Evolutionary conservation across 2,888 invertebrate genomes (phyloP).

Genomic region (Xylocampa areola): DNA sequence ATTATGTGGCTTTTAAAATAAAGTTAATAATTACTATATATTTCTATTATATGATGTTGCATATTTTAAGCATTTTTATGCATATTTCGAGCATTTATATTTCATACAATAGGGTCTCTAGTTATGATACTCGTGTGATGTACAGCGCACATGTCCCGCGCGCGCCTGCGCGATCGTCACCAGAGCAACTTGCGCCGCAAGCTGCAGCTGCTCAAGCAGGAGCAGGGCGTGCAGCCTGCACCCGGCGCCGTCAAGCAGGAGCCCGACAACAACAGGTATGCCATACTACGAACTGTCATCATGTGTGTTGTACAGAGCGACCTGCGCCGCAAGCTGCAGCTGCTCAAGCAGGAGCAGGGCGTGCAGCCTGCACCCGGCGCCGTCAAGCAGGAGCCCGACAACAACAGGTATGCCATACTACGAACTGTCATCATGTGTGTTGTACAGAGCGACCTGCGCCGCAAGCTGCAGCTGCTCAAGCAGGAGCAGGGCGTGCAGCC

Average conservation of each 20-base stretch:
- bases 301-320: no score
- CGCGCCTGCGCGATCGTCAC: constrained; percentile 97
- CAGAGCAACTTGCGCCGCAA: constrained; percentile 96
- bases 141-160: constrained; percentile 97
- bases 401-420: no score
- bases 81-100: no score
- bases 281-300: no score
- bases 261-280: constrained; percentile 8
- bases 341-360: constrained; percentile 96
- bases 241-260: constrained; percentile 38
- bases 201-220: constrained; percentile 96
- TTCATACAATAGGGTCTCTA: no score
- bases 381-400: constrained; percentile 27
- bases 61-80: no score
- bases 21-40: no score
- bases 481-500: constrained; percentile 92
- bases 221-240: constrained; percentile 91
- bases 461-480: constrained; percentile 96
- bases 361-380: constrained; percentile 66
- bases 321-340: constrained; percentile 95
- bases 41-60: no score
- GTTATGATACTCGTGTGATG: not conserved
- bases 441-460: constrained; percentile 96
- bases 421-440: no score
- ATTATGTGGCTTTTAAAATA: no score